Conservation (phyloP, 2,888 invertebrate genomes). For the Zootermopsis nevadensis region DNA sequence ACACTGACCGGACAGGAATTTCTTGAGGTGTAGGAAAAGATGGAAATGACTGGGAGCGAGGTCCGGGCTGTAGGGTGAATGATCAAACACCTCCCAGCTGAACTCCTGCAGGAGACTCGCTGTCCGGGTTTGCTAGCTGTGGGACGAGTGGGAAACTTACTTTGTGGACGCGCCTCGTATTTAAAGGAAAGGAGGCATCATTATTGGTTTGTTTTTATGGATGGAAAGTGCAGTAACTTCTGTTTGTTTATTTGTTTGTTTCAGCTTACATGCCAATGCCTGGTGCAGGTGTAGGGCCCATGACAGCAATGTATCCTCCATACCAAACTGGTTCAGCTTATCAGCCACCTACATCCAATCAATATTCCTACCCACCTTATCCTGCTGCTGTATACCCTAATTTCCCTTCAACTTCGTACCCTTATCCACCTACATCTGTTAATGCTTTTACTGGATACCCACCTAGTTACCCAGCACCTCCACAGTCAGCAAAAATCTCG, state of each 20-base stretch:
- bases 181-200: neutral
- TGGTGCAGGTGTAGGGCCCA: constrained; percentile 51
- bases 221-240: neutral
- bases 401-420: constrained; percentile 45
- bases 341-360: constrained; percentile 55
- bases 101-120: too few relatives aligned
- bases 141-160: too few relatives aligned
- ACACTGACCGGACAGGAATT: too few relatives aligned
- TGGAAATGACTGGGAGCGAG: too few relatives aligned
- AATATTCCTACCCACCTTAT: constrained; percentile 24
- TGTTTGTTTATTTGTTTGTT: constrained; percentile 44
- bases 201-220: neutral
- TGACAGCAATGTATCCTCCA: constrained; percentile 62
- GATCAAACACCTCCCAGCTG: too few relatives aligned
- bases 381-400: constrained; percentile 34
- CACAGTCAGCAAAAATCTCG: constrained; percentile 37
- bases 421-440: constrained; percentile 66
- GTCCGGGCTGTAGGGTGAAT: too few relatives aligned
- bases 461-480: constrained; percentile 47
- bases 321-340: constrained; percentile 65
- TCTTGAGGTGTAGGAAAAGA: too few relatives aligned
- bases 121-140: too few relatives aligned
- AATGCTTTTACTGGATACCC: constrained; percentile 47
- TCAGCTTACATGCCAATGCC: constrained; percentile 64
- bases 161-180: too few relatives aligned